Percentiles rank a stretch among this genome's conserved stretches.
Conservation (phyloP, 2,888 invertebrate species). For the Tetropium fuscum region DNA sequence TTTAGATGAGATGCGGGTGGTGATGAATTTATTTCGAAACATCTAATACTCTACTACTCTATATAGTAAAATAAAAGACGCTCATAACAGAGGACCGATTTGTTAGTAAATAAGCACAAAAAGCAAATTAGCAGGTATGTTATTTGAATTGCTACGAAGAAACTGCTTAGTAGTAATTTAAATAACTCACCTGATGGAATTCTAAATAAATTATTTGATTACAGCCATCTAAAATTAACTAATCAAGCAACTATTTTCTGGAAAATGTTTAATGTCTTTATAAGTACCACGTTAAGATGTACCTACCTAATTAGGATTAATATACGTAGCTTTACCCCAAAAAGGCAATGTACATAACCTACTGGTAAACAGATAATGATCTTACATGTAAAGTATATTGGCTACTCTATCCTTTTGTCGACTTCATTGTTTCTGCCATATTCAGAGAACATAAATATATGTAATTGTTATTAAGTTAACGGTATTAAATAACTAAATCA, state of each 20-base stretch:
- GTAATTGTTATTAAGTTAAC: too few species aligned
- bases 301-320: background rate
- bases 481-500: conserved; percentile 3
- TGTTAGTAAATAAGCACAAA: too few species aligned
- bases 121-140: too few species aligned
- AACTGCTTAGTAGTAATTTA: too few species aligned
- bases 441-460: background rate
- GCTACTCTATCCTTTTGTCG: conserved; percentile 2
- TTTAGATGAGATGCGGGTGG: too few species aligned
- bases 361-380: conserved; percentile 3
- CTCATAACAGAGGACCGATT: too few species aligned
- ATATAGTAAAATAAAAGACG: too few species aligned
- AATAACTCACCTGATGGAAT: too few species aligned
- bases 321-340: conserved; percentile 2
- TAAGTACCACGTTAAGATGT: background rate
- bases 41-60: too few species aligned
- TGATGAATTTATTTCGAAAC: too few species aligned
- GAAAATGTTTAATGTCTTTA: conserved; percentile 1
- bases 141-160: too few species aligned
- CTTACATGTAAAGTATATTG: conserved; percentile 4
- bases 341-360: background rate
- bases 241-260: background rate
- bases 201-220: too few species aligned
- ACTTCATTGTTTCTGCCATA: background rate
- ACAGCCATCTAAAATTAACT: background rate